Evolutionary conservation across 2,113 vertebrate genomes (phyloP).

Genomic region (Pteropus alecto): DNA sequence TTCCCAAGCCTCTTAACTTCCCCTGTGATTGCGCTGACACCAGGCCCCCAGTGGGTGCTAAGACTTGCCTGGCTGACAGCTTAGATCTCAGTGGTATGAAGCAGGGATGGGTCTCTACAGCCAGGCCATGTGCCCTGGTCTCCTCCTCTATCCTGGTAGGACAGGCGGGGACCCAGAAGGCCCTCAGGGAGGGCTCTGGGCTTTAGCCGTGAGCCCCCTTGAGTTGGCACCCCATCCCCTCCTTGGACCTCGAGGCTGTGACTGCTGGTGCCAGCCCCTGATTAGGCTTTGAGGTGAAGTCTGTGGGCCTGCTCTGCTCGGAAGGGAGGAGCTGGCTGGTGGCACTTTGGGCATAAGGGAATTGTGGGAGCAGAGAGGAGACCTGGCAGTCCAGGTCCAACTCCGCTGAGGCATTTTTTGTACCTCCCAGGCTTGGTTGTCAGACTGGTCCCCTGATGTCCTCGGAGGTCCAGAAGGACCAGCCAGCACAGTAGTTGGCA

Average conservation of each 20-base stretch:
- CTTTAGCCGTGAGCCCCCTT: not conserved
- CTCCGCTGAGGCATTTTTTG: not conserved
- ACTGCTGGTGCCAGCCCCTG: rapidly evolving
- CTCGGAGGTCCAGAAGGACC: not conserved
- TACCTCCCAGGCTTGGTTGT: not conserved
- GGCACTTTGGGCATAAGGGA: not conserved
- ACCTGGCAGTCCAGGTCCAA: not conserved
- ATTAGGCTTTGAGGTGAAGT: not conserved
- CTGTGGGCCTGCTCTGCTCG: not conserved
- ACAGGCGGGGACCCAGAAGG: no score
- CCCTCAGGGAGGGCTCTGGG: not conserved
- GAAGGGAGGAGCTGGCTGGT: not conserved
- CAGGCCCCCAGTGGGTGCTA: not conserved
- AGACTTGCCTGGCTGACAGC: not conserved
- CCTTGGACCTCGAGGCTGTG: not conserved
- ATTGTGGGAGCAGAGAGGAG: not conserved
- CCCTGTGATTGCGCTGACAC: not conserved
- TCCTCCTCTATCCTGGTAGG: not conserved
- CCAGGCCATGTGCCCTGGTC: not conserved
- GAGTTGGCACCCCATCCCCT: not conserved
- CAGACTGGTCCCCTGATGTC: not conserved
- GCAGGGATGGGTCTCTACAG: not conserved
- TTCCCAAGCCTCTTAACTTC: no score
- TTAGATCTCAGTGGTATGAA: not conserved
- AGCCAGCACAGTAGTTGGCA: not conserved